These are phyloP conservation scores for Parazoanthus atlanticus DNA, from an alignment of 92 coral and sea anemone genomes.

Conservation along the genomic window DNA sequence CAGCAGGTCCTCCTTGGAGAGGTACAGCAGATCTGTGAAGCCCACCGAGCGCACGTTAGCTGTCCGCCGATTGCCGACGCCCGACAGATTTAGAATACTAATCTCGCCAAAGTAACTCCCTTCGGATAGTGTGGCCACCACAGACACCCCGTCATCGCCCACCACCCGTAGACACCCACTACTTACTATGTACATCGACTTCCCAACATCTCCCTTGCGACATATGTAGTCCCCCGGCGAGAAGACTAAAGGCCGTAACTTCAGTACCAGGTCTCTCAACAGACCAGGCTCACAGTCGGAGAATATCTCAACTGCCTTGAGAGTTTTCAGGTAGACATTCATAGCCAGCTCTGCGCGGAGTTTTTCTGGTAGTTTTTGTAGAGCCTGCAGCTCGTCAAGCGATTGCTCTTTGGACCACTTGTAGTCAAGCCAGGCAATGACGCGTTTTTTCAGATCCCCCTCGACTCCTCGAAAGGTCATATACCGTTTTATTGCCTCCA, in stretches of 20 bases:
- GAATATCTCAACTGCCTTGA: slow-evolving; percentile 74
- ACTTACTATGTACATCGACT: slow-evolving; percentile 84
- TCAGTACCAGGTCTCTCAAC: slow-evolving; percentile 75
- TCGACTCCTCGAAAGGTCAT: slow-evolving; percentile 67
- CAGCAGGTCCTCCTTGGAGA: slow-evolving; percentile 79
- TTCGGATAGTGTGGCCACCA: slow-evolving; percentile 76
- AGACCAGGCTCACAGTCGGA: slow-evolving; percentile 91
- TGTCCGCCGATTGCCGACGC: slow-evolving; percentile 83
- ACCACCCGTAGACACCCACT: slow-evolving; percentile 83
- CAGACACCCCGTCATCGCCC: slow-evolving; percentile 66
- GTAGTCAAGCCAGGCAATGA: slow-evolving; percentile 85
- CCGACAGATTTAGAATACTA: slow-evolving; percentile 76
- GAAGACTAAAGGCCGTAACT: slow-evolving; percentile 75
- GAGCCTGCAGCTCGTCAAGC: slow-evolving; percentile 67
- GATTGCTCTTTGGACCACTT: slow-evolving; percentile 83
- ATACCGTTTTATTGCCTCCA: slow-evolving; percentile 74
- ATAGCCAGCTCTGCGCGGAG: slow-evolving; percentile 81
- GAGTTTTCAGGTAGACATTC: slow-evolving; percentile 77
- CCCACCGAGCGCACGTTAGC: slow-evolving; percentile 85
- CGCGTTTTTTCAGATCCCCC: slow-evolving; percentile 73
- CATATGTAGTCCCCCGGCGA: slow-evolving; percentile 91
- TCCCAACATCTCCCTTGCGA: slow-evolving; percentile 86
- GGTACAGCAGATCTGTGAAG: slow-evolving; percentile 76
- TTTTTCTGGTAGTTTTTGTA: slow-evolving; percentile 66
- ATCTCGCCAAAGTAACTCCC: slow-evolving; percentile 94